Percentiles rank a stretch among this genome's conserved stretches.
Conservation (phyloP, 2,113 vertebrate genomes). For the Neolamprologus ventralis region DNA sequence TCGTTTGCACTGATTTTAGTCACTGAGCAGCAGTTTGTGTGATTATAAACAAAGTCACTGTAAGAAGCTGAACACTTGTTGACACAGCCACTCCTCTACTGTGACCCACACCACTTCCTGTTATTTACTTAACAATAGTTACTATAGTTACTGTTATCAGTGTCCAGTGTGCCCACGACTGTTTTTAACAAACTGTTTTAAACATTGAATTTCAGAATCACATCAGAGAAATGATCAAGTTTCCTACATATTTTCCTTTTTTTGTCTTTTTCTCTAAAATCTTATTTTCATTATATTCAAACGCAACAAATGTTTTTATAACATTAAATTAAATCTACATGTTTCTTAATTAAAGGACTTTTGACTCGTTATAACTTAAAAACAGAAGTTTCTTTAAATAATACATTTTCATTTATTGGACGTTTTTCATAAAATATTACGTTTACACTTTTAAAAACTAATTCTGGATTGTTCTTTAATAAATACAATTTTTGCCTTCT, state of each 20-base stretch:
- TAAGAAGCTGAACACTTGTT: background rate
- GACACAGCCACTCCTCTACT: background rate
- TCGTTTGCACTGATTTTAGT: fast-evolving
- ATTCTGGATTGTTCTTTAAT: background rate
- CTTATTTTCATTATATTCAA: background rate
- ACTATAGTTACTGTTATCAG: background rate
- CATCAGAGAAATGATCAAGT: background rate
- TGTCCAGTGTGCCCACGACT: fast-evolving
- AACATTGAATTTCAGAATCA: background rate
- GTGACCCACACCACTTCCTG: background rate
- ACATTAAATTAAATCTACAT: background rate
- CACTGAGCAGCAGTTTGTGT: background rate
- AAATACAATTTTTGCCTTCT: background rate
- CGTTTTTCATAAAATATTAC: background rate
- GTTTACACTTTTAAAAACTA: background rate
- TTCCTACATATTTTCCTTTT: background rate
- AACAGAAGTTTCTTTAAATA: background rate
- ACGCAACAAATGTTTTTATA: background rate
- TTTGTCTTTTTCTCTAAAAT: background rate
- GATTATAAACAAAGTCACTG: background rate
- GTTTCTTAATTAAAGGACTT: background rate
- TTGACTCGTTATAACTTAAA: fast-evolving
- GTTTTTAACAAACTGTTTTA: fast-evolving
- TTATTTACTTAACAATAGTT: background rate
- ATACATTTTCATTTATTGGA: fast-evolving